Base-by-base conservation (phyloP, 2,888 invertebrate genomes). In the Callimorpha dominula region DNA sequence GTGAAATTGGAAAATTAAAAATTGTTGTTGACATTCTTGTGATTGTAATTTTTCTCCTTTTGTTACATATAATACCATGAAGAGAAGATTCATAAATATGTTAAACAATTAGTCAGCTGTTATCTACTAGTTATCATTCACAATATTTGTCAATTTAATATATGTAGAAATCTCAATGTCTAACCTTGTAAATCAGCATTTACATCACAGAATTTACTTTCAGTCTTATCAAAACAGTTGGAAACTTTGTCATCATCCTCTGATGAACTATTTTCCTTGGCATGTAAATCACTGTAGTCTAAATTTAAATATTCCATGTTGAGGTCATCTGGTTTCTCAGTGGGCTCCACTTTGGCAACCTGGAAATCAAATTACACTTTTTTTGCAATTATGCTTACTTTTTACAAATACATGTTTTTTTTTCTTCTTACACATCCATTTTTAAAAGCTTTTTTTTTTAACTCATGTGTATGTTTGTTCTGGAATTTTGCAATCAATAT, bases 131-230 rank as follows among this genome's bases (percentile, higher is more conserved):
- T n/a, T 43, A 43, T 43, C 43, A 43, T 43, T 50, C 12, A 1
- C 8, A 20, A 54, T 54, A 54, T 20, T n/a, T 57, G 57, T 57
- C n/a, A 1, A 11, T 57, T 57, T 8, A 57, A 57, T 11, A 20
- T 57, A 57, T 57, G 4, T 57, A 11, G 8, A 49, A 46, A 65
- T 20, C 17, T 49, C 1, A 20, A 14, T 65, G 14, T 14, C 70
- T 78, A 76, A 77, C 85, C 81, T 83, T 80, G 81, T 80, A 78
- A 77, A 73, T 82, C 73, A 67, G 82, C 75, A 74, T 79, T 79
- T 66, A 81, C 81, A 76, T 80, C 78, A 81, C 80, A 81, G 70
- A 86, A 81, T 75, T 84, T 78, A 66, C 78, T 81, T 54, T 77
- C 75, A 63, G 75, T 65, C 57, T 63, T 78, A 65, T 79, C 78